Percentiles rank a stretch among this genome's conserved stretches.
Evolutionary conservation across 2,888 invertebrate species (phyloP).

Genomic region (Lepidochrysops patricia): DNA sequence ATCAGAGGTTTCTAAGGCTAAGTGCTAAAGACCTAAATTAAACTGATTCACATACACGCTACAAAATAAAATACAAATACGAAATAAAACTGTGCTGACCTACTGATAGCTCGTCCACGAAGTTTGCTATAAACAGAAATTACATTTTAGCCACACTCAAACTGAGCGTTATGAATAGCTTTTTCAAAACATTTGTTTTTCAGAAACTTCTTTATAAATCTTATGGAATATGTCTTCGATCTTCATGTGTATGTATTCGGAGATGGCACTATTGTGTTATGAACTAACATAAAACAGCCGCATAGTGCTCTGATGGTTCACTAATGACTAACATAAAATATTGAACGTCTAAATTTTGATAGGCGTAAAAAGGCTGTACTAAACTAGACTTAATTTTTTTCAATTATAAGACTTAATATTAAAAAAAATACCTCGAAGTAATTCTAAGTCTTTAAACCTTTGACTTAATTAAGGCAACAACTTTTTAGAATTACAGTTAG

Average conservation of each 20-base stretch:
- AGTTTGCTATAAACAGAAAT: conserved; percentile 81
- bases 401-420: no score
- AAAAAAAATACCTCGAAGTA: no score
- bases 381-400: no score
- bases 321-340: conserved; percentile 27
- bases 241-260: neutral
- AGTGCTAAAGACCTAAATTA: conserved; percentile 11
- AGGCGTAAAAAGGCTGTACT: neutral
- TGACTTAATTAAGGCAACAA: neutral
- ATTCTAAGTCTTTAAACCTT: no score
- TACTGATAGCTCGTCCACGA: conserved; percentile 86
- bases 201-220: no score
- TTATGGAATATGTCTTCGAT: neutral
- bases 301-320: conserved; percentile 30
- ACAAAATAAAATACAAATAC: conserved; percentile 20
- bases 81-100: conserved; percentile 75
- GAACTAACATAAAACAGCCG: conserved; percentile 22
- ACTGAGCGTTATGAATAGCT: conserved; percentile 18
- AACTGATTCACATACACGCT: conserved; percentile 19
- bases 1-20: neutral
- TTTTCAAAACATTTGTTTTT: neutral
- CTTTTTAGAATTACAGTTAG: neutral
- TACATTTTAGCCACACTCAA: conserved; percentile 29
- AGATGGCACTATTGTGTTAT: neutral
- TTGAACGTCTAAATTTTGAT: conserved; percentile 17